Percentiles rank a stretch among this genome's conserved stretches.
phyloP scores from a whole-genome alignment of 2,888 invertebrate species.

The Aspidapion aeneum region DNA sequence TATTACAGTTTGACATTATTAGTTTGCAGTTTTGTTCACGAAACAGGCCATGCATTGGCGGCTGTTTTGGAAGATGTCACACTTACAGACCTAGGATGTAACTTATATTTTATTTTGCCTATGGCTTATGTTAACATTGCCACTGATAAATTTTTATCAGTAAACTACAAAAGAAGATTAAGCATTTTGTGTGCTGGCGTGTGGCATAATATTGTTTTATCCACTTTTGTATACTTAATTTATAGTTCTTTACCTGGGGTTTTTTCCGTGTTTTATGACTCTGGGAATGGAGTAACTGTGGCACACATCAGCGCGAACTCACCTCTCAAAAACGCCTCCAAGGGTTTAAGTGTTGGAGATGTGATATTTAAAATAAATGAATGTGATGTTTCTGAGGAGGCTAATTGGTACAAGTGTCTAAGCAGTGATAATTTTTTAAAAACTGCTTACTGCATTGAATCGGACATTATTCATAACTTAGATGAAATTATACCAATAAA shows the following conservation, averaged over 20 bases:
- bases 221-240: conserved; percentile 64
- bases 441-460: conserved; percentile 72
- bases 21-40: conserved; percentile 82
- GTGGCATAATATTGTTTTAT: conserved; percentile 91
- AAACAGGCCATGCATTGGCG: conserved; percentile 92
- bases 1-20: conserved; percentile 81
- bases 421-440: conserved; percentile 57
- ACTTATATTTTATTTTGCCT: conserved; percentile 80
- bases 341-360: conserved; percentile 70
- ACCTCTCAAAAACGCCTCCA: conserved; percentile 63
- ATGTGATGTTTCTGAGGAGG: conserved; percentile 64
- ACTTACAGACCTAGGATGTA: conserved; percentile 82
- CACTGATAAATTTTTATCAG: conserved; percentile 67
- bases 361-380: conserved; percentile 75
- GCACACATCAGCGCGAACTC: conserved; percentile 69
- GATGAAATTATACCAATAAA: conserved; percentile 72
- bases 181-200: conserved; percentile 86
- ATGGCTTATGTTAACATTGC: conserved; percentile 88
- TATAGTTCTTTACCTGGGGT: conserved; percentile 65
- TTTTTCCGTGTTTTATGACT: conserved; percentile 64
- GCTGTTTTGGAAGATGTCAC: conserved; percentile 90
- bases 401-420: conserved; percentile 71
- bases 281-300: conserved; percentile 72
- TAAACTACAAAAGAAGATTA: conserved; percentile 69
- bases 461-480: conserved; percentile 66